A percentile compares a stretch with the other conserved stretches of the same genome.
phyloP scores from a whole-genome alignment of 2,113 vertebrate species.

The Opisthocomus hoazin region DNA sequence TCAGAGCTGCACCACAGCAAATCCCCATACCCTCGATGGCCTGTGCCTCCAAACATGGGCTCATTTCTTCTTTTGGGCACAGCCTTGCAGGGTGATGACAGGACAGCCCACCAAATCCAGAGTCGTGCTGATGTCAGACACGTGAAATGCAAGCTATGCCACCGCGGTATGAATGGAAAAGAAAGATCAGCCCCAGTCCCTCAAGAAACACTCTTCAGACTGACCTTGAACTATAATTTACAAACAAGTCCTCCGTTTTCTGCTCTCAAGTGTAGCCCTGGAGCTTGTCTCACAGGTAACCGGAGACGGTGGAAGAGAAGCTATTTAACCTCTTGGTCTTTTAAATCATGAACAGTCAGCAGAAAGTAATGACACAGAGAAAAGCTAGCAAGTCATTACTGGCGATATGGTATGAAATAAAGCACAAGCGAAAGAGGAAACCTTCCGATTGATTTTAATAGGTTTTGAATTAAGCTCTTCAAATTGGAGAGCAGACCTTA shows the following conservation, averaged over 20 bases:
- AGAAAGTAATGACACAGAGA: background rate
- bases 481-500: background rate
- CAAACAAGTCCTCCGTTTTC: background rate
- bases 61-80: background rate
- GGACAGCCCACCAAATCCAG: background rate
- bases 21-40: accelerated
- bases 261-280: background rate
- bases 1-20: background rate
- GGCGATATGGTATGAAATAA: background rate
- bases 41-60: background rate
- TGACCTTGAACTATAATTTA: background rate
- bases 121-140: no score
- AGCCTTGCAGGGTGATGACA: accelerated
- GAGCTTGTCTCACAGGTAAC: background rate
- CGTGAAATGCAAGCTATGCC: background rate
- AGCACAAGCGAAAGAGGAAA: background rate
- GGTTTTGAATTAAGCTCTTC: background rate
- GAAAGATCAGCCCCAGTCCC: background rate
- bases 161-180: background rate
- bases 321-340: background rate
- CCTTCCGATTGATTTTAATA: background rate
- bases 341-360: background rate
- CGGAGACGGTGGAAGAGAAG: background rate
- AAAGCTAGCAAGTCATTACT: background rate
- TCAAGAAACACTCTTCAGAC: background rate